Evolutionary conservation across 2,888 invertebrate species (phyloP).

Genomic region (Drosophila prostipennis): DNA sequence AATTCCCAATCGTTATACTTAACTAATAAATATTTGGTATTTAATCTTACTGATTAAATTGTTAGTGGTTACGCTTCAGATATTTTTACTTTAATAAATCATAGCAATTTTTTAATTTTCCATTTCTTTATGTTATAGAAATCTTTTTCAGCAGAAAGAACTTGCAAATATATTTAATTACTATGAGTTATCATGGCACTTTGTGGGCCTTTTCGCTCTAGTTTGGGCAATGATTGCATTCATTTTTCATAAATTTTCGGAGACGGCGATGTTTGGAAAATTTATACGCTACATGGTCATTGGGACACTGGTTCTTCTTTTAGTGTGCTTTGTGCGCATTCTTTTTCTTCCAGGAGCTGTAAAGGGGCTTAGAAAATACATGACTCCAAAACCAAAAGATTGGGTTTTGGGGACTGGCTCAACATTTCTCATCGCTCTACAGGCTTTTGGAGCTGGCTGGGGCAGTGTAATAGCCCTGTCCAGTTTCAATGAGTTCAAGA

Average conservation of each 20-base stretch:
- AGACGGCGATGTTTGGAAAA: slow-evolving; percentile 75
- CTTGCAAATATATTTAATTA: accelerated
- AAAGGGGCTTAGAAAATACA: slow-evolving; percentile 45
- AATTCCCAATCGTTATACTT: no score
- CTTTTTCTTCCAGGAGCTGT: slow-evolving; percentile 74
- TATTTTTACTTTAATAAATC: no score
- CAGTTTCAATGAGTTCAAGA: slow-evolving; percentile 91
- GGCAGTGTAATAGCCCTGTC: slow-evolving; percentile 92
- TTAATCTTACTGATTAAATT: no score
- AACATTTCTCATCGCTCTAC: slow-evolving; percentile 84
- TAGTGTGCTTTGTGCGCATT: slow-evolving; percentile 67
- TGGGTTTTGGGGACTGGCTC: slow-evolving; percentile 15
- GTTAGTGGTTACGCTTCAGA: no score
- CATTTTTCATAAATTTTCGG: slow-evolving; percentile 67
- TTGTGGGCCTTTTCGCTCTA: slow-evolving; percentile 56
- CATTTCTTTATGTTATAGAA: not conserved
- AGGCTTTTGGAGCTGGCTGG: slow-evolving; percentile 94
- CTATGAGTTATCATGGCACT: slow-evolving; percentile 70
- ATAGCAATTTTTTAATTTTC: no score
- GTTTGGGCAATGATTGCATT: slow-evolving; percentile 66
- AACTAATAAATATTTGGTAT: no score
- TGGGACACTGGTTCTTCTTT: slow-evolving; percentile 53
- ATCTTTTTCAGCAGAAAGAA: not conserved
- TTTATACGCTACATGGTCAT: slow-evolving; percentile 66
- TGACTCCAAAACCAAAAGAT: slow-evolving; percentile 23